Percentiles rank a stretch among this genome's conserved stretches.
Evolutionary conservation across 2,888 invertebrate genomes (phyloP).

Genomic region (Hipparchia sbordonii): DNA sequence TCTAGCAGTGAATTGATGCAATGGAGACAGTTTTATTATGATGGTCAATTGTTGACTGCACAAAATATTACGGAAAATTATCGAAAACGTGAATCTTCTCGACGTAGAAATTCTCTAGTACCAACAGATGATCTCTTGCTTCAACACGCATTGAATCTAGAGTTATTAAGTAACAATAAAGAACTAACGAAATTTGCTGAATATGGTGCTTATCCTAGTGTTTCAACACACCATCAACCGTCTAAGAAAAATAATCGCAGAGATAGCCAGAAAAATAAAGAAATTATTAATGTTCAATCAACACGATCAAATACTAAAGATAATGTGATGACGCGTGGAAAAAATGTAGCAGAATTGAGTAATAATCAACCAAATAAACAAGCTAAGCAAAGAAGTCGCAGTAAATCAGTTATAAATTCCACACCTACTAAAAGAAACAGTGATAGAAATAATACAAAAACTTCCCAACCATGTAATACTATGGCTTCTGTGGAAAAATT

Average conservation of each 20-base stretch:
- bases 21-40: conserved; percentile 37
- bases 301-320: conserved; percentile 24
- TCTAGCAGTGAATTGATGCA: conserved; percentile 28
- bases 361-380: background rate
- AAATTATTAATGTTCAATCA: conserved; percentile 10
- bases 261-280: conserved; percentile 22
- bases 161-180: conserved; percentile 26
- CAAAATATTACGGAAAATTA: conserved; percentile 30
- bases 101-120: conserved; percentile 35
- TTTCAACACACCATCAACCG: conserved; percentile 14
- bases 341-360: background rate
- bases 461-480: background rate
- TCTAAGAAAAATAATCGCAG: conserved; percentile 24
- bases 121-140: conserved; percentile 33
- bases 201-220: conserved; percentile 26
- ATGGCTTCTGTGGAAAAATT: background rate
- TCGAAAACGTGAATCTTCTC: conserved; percentile 31
- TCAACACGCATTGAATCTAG: conserved; percentile 34
- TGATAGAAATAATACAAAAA: background rate
- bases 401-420: conserved; percentile 6
- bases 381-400: background rate
- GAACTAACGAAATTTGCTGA: conserved; percentile 17
- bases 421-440: conserved; percentile 2
- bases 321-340: background rate
- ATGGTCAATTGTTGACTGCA: conserved; percentile 28